phyloP scores from a whole-genome alignment of 2,113 vertebrate genomes.

The Bos taurus region DNA sequence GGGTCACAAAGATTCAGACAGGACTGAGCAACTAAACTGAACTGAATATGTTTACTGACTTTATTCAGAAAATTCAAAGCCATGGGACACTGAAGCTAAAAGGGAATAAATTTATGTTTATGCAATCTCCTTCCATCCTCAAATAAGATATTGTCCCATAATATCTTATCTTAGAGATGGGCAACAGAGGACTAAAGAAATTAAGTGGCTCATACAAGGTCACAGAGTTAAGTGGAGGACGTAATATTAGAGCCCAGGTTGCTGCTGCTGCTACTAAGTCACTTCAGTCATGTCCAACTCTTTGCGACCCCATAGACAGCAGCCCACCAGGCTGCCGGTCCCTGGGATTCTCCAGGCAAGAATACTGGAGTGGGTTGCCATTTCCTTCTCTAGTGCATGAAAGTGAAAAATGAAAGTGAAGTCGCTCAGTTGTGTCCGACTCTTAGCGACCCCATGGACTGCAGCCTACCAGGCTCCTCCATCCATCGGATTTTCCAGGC shows the following conservation, averaged over 20 bases:
- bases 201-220: neutral
- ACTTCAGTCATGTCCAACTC: too few relatives aligned
- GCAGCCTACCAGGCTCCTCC: too few relatives aligned
- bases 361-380: too few relatives aligned
- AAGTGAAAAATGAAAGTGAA: too few relatives aligned
- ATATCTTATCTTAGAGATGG: neutral
- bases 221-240: neutral
- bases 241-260: neutral
- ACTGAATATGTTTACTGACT: neutral
- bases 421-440: too few relatives aligned
- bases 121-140: neutral
- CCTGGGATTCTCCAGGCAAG: too few relatives aligned
- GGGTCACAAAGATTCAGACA: fast-evolving
- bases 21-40: fast-evolving
- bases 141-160: neutral
- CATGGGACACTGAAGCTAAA: neutral
- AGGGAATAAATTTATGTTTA: neutral
- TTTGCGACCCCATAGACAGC: too few relatives aligned
- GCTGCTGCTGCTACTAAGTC: too few relatives aligned
- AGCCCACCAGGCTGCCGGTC: too few relatives aligned
- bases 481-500: too few relatives aligned
- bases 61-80: slow-evolving; percentile 41
- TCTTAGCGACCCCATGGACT: too few relatives aligned
- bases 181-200: neutral
- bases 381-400: too few relatives aligned